Evolutionary conservation across 2,113 vertebrate species (phyloP), one percentile per base, ranked within the genome.

Genomic region (Panthera tigris): DNA sequence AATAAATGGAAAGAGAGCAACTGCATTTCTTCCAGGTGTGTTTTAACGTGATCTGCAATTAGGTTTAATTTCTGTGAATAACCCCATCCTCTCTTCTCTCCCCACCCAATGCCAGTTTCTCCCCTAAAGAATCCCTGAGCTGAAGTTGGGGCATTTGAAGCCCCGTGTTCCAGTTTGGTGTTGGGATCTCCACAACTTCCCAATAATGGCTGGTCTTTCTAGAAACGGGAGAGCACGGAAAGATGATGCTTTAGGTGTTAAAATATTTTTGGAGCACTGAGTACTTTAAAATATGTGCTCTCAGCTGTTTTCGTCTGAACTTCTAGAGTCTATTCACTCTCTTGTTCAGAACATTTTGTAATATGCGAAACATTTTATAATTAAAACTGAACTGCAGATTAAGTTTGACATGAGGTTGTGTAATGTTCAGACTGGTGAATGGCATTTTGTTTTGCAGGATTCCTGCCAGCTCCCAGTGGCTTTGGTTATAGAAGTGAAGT

Each of bases 401-500:
- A 80, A 92, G 69, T 81, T 61, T 94, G 78, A 86, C 79, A 88
- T 63, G 86, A 8, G 31, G n/a, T 79, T 80, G 80, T 83, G 3
- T 88, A 92, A 78, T 66, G 74, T 11, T 93, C 41, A 57, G 8
- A 36, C n/a, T 33, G 89, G 92, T 76, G 76, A 79, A 87, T 31
- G 71, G 78, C 39, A 48, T 86, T 66, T 84, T 71, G 31, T 96
- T 76, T 78, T 98, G 39, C 96, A 99, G 99, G 97, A 91, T 80
- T 94, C 98, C 2, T 99, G 99, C 98, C 99, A 98, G 91, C 98
- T 99, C 68, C 99, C 99, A 0, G 94, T 99, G 71, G 99, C 99
- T 5, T 98, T 99, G 94, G 98, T 98, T 80, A 97, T 99, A 66
- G 99, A 99, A 98, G 99, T 99, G 95, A 98, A 98, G 95, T 99